A percentile compares a stretch with the other conserved stretches of the same genome.
phyloP scores from a whole-genome alignment of 2,113 vertebrate genomes.

The Mustelus asterias region DNA sequence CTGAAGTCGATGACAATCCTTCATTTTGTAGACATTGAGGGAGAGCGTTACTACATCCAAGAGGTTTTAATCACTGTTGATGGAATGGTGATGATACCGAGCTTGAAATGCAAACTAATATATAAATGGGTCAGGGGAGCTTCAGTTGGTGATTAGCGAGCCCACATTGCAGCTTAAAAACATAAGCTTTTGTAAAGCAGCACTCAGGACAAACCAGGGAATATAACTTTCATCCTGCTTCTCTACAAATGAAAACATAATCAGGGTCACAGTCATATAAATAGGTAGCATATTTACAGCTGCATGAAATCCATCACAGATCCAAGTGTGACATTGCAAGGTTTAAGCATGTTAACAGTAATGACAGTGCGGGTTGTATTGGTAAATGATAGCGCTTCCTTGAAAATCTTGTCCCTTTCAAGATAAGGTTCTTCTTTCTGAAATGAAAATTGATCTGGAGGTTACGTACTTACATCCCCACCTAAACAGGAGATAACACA shows the following conservation, averaged over 20 bases:
- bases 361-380: not conserved
- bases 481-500: not conserved
- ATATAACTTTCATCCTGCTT: not conserved
- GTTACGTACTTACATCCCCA: not conserved
- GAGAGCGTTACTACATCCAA: too few relatives aligned
- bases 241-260: not conserved
- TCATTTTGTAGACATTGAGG: too few relatives aligned
- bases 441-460: not conserved
- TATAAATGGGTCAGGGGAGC: not conserved
- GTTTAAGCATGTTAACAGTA: not conserved
- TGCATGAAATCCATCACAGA: not conserved
- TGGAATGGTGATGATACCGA: too few relatives aligned
- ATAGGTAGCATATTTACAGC: not conserved
- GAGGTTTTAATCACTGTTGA: too few relatives aligned
- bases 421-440: not conserved
- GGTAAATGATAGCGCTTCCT: not conserved
- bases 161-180: not conserved
- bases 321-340: not conserved
- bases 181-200: not conserved
- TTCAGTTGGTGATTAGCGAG: not conserved
- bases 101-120: not conserved
- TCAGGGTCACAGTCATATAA: not conserved
- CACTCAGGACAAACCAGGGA: not conserved
- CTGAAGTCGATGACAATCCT: too few relatives aligned
- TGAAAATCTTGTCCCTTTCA: not conserved